A percentile compares a stretch with the other conserved stretches of the same genome.
These are phyloP conservation scores for Merops nubicus DNA, from an alignment of 2,113 vertebrate genomes.

Conservation along the genomic window DNA sequence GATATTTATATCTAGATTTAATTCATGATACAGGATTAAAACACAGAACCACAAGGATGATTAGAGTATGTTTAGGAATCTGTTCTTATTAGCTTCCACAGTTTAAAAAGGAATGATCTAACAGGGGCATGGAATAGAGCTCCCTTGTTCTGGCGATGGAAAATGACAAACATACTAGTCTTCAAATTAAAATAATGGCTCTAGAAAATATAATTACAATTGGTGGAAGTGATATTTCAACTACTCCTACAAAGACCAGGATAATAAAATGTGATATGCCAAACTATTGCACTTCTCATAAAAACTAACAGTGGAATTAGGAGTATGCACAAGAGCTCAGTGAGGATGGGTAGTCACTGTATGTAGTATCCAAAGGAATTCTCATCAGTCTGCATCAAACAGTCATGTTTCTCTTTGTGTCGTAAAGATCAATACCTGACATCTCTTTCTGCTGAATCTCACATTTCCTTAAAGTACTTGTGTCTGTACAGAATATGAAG, in stretches of 20 bases:
- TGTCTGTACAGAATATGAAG: not conserved
- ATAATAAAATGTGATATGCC: not conserved
- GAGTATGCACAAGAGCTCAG: not conserved
- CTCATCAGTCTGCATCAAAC: not conserved
- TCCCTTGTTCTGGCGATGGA: not conserved
- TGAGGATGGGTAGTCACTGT: not conserved
- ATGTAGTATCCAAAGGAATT: not conserved
- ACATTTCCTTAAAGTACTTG: not conserved
- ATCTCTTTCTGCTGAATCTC: not conserved
- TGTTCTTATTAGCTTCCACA: not conserved
- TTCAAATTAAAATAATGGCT: not conserved
- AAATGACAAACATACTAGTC: not conserved
- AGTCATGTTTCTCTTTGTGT: not conserved
- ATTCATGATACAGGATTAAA: not conserved
- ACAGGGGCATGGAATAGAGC: not conserved
- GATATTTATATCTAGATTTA: not conserved
- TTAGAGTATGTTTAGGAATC: not conserved
- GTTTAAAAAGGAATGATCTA: not conserved
- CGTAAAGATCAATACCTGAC: not conserved
- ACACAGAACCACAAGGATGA: not conserved
- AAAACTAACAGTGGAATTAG: not conserved
- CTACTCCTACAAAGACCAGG: not conserved
- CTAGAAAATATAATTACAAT: not conserved
- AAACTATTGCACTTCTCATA: not conserved
- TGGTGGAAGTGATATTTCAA: not conserved